Evolutionary conservation across 2,888 invertebrate genomes (phyloP), one percentile per base, ranked within the genome.

Genomic region (Polymixis flavicincta): DNA sequence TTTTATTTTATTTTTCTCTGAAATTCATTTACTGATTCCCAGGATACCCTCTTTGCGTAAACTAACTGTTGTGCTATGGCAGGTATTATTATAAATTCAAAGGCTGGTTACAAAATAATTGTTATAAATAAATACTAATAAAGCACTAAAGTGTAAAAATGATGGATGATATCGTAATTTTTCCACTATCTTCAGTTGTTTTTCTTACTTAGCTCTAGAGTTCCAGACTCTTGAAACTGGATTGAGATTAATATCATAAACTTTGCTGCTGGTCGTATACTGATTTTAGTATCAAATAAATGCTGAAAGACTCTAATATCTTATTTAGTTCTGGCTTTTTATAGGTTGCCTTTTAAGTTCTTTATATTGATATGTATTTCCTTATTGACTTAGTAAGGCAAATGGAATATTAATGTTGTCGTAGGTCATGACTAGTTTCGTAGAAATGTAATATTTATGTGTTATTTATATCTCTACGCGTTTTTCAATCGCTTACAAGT

Each of bases 221-320:
- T 65, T 19, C 25, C 37, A 64, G 52, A 54, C 55, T 76, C 61
- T 54, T 52, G 55, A 54, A 67, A 67, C 57, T 68, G 50, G 32
- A 74, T 71, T 74, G 54, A 69, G 60, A 78, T 74, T 78, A 69
- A 77, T 84, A 63, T 74, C 45, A 48, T 71, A 59, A 80, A 76
- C 61, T 77, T 69, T n/a, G 37, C 59, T 55, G 14, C 19, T 71
- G 17, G 8, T 28, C 25, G 61, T 50, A 25, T 42, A 57, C 65
- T n/a, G 63, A 68, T 70, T 72, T 32, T 11, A 64, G 61, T 59
- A 14, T 57, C 28, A n/a, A 59, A 63, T 64, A 25, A 48, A 60
- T 48, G n/a, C 42, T 70, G 19, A 60, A 50, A 14, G 11, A 42
- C 22, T 37, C 6, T 4, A 67, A 25, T 61, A 17, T 22, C 4